Percentiles rank a stretch among this genome's conserved stretches.
Evolutionary conservation across 2,113 vertebrate genomes (phyloP).

Genomic region (Falcunculus frontatus): DNA sequence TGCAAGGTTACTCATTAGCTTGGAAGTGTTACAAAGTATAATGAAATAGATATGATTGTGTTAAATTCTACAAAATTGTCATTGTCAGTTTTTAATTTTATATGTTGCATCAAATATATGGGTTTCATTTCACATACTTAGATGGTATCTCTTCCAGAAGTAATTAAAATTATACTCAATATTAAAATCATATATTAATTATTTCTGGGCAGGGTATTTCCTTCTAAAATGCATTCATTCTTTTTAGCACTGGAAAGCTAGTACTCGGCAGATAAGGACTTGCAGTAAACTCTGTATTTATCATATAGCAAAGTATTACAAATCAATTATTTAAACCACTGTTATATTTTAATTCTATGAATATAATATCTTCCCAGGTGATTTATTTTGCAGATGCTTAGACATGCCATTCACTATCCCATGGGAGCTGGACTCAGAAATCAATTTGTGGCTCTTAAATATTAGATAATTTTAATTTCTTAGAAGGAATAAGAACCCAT

Average conservation of each 20-base stretch:
- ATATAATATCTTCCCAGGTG: slow-evolving; percentile 13
- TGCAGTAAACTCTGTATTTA: slow-evolving; percentile 3
- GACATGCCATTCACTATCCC: neutral
- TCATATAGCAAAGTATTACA: neutral
- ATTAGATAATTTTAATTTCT: slow-evolving; percentile 39
- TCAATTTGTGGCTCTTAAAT: slow-evolving; percentile 28
- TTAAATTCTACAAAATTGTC: neutral
- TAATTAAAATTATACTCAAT: slow-evolving; percentile 2
- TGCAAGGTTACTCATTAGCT: neutral
- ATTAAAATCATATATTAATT: neutral
- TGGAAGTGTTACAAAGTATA: neutral
- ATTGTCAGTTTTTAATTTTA: neutral
- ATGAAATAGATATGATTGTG: neutral
- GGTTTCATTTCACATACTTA: neutral
- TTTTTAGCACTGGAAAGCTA: slow-evolving; percentile 35
- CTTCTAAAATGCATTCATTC: slow-evolving; percentile 23
- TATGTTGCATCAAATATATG: neutral
- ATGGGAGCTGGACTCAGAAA: neutral
- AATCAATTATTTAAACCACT: slow-evolving; percentile 29
- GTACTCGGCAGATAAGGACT: slow-evolving; percentile 51
- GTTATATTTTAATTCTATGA: slow-evolving; percentile 24
- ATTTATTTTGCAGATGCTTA: slow-evolving; percentile 24
- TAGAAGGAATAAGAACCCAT: neutral
- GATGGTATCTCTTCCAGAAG: neutral
- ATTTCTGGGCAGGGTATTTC: neutral